Evolutionary conservation across 2,113 vertebrate species (phyloP).

Genomic region (Peromyscus polionotus): DNA sequence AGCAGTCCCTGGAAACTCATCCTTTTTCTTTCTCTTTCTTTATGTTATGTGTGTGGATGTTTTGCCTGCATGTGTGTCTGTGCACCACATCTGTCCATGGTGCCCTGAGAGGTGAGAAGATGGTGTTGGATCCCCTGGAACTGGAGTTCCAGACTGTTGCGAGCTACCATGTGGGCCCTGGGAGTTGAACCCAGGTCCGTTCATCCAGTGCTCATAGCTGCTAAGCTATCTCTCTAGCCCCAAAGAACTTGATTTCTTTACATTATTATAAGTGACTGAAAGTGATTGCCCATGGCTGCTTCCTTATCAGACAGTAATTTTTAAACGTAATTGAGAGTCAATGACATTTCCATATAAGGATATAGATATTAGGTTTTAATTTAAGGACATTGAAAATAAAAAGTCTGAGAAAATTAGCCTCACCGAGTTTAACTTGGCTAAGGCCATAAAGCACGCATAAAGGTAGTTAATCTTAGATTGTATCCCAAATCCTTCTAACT

Average conservation of each 20-base stretch:
- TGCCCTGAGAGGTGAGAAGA: neutral
- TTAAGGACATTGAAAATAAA: conserved; percentile 31
- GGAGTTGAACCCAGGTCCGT: neutral
- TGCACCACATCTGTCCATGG: neutral
- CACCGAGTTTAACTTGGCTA: neutral
- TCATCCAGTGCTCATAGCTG: neutral
- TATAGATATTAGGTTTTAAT: neutral
- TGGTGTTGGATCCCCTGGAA: neutral
- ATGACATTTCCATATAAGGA: neutral
- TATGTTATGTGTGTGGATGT: neutral
- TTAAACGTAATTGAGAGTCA: conserved; percentile 1
- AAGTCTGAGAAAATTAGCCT: neutral
- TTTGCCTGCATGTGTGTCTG: neutral
- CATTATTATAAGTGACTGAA: neutral
- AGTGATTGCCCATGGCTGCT: neutral
- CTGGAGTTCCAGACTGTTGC: neutral
- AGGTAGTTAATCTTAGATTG: conserved; percentile 32
- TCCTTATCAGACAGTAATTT: neutral
- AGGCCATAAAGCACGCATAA: neutral
- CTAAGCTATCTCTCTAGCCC: neutral
- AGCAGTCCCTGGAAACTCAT: neutral
- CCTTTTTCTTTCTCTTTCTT: neutral
- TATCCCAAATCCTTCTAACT: neutral
- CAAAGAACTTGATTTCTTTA: neutral
- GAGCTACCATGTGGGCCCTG: neutral